A percentile compares a stretch with the other conserved stretches of the same genome.
phyloP scores from a whole-genome alignment of 1,140 invertebrate species.

The Drosophila setifemur region DNA sequence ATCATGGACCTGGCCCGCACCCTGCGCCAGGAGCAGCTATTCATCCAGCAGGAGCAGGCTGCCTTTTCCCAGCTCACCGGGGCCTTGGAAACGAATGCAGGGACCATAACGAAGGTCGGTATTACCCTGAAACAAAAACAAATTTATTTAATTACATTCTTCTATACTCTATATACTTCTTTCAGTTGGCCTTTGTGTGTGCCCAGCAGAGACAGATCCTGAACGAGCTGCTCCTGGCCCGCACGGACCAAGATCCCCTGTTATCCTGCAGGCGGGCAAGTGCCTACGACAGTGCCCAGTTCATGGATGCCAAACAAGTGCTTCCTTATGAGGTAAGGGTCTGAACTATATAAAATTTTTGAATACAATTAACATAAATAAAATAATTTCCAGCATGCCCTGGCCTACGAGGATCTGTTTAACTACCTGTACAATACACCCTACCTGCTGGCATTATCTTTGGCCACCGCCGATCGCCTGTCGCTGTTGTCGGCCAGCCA shows the following conservation, averaged over 20 bases:
- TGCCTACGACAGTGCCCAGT: constrained; percentile 89
- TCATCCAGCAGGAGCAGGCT: constrained; percentile 78
- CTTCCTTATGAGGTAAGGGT: constrained; percentile 89
- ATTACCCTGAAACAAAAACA: too few relatives aligned
- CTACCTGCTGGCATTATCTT: constrained; percentile 90
- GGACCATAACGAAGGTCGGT: constrained; percentile 75
- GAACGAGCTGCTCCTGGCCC: constrained; percentile 89
- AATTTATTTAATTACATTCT: too few relatives aligned
- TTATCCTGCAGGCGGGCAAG: constrained; percentile 90
- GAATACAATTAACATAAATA: background rate
- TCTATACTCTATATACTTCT: background rate
- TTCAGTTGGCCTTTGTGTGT: constrained; percentile 93
- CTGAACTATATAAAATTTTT: background rate
- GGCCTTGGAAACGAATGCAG: constrained; percentile 67
- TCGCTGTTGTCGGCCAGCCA: constrained; percentile 84
- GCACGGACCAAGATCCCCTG: constrained; percentile 88
- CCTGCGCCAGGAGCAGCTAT: constrained; percentile 79
- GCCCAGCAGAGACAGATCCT: constrained; percentile 94
- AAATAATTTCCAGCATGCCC: constrained; percentile 85
- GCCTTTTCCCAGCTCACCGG: constrained; percentile 69
- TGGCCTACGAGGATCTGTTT: constrained; percentile 91
- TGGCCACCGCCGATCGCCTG: constrained; percentile 90
- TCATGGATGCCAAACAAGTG: constrained; percentile 94
- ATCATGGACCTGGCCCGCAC: constrained; percentile 82
- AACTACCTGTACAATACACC: constrained; percentile 90